phyloP scores from a whole-genome alignment of 2,888 invertebrate genomes.

The Xestia rhomboidea region DNA sequence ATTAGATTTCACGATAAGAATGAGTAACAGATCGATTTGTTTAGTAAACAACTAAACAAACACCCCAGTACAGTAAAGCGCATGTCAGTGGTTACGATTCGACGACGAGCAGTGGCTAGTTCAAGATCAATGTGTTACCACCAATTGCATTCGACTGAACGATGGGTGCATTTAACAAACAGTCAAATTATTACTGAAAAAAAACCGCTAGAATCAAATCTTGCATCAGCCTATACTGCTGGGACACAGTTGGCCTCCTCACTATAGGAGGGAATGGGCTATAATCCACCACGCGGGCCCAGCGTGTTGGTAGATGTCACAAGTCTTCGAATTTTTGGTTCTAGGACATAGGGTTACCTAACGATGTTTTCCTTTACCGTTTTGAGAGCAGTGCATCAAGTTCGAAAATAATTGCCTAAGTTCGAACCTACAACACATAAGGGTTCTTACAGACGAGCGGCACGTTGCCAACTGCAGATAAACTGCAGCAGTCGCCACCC shows the following conservation, averaged over 20 bases:
- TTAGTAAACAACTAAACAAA: conserved; percentile 20
- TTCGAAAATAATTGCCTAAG: too few species aligned
- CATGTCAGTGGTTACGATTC: background rate
- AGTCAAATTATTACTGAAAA: background rate
- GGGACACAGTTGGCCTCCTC: background rate
- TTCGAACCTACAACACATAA: too few species aligned
- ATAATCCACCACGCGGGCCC: background rate
- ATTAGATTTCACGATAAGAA: conserved; percentile 23
- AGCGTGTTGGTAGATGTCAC: background rate
- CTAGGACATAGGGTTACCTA: too few species aligned
- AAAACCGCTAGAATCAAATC: background rate
- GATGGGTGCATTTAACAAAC: background rate
- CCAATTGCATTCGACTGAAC: background rate
- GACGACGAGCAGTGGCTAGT: background rate
- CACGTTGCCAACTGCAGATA: too few species aligned
- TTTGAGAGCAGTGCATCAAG: too few species aligned
- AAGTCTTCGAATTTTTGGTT: too few species aligned
- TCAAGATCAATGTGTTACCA: background rate
- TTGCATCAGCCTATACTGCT: background rate
- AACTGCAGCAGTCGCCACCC: too few species aligned
- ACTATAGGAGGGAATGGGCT: background rate
- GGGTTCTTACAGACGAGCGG: too few species aligned
- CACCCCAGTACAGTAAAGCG: background rate
- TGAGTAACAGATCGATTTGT: background rate
- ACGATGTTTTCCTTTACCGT: too few species aligned